Base-by-base conservation (phyloP, 2,888 invertebrate genomes). In the Octonoba sinensis region DNA sequence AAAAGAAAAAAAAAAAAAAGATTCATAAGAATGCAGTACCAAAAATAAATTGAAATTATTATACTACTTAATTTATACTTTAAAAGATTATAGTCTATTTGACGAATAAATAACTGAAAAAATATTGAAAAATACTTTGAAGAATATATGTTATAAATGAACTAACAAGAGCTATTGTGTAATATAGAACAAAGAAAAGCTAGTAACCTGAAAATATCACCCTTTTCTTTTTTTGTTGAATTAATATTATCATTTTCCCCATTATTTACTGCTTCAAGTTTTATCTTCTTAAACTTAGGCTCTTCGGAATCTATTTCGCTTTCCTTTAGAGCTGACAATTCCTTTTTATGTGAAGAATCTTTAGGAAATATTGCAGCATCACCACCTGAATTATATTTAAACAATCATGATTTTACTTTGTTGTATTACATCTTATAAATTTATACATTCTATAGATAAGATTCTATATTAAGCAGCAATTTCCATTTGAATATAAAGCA, bases 351-450 rank as follows among this genome's bases (percentile, higher is more conserved):
- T 36, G 6, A 6, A 18, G 60, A n/a, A 27, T 46, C 86, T 88
- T 92, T 93, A 0, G 92, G 91, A 87, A 94, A 92, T 86, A 97
- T 97, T 20, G 96, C 93, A 16, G 96, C 96, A 91, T 97, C 97
- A 0, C 97, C 97, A 89, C 88, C 88, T 88, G 62, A 12, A 83
- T 59, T 18, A 36, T 18, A 56, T 78, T 49, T 18, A 65, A 59
- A 71, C 1, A 36, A 36, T 11, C 11, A 36, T 36, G 36, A 36
- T 36, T 36, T 36, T 36, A 11, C 8, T 11, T 36, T 36, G n/a
- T 36, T 11, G 11, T 27, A 27, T 6, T 3, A 27, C 6, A 27
- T 27, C 27, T 27, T 27, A 27, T 27, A 27, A 27, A 27, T 27
- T 3, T 27, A 27, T 27, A 6, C 27, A 27, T 3, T 27, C 27